These are phyloP conservation scores for Pycnonotus jocosus DNA, from an alignment of 2,113 vertebrate genomes.

Conservation along the genomic window DNA sequence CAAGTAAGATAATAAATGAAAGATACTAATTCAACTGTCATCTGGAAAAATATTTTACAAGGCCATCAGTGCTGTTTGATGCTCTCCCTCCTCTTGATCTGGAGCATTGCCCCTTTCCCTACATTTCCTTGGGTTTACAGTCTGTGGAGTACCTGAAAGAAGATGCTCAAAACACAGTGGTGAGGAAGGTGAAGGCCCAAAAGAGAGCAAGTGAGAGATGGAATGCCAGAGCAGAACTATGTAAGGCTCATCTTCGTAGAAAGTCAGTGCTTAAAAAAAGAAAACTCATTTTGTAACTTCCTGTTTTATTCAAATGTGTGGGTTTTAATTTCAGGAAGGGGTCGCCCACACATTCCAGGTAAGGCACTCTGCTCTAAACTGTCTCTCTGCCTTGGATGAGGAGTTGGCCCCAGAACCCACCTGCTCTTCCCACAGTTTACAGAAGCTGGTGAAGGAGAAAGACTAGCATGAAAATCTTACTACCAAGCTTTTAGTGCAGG, in stretches of 20 bases:
- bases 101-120: rapidly evolving
- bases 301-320: not conserved
- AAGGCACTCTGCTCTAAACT: not conserved
- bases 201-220: not conserved
- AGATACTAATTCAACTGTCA: not conserved
- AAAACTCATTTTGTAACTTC: not conserved
- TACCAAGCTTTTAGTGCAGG: not conserved
- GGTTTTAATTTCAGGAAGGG: not conserved
- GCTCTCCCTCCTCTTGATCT: not conserved
- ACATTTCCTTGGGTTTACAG: not conserved
- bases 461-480: not conserved
- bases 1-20: not conserved
- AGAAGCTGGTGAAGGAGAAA: not conserved
- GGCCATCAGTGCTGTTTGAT: not conserved
- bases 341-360: not conserved
- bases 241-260: not conserved
- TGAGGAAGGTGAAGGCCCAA: not conserved
- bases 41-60: not conserved
- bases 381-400: not conserved
- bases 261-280: not conserved
- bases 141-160: not conserved
- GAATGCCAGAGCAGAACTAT: not conserved
- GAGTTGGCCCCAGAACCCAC: not conserved
- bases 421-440: not conserved
- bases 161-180: not conserved